Base-by-base conservation (phyloP, 2,113 vertebrate genomes). In the Tenebrosternarchus preto region DNA sequence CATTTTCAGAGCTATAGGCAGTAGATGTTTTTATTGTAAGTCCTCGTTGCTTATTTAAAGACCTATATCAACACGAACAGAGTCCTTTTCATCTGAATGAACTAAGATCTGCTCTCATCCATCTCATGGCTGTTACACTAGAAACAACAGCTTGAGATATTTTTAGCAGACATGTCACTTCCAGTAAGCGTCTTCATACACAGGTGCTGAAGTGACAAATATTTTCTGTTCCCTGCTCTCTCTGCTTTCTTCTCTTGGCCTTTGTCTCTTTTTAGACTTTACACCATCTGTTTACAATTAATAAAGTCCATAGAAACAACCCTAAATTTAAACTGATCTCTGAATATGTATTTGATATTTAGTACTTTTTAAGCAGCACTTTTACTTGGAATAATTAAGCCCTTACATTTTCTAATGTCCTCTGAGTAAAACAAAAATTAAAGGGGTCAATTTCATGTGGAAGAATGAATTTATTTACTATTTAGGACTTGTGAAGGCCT, bases 201-300 rank as follows among this genome's bases (percentile, higher is more conserved):
- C 66, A 82, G 74, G 84, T 82, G 77, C 80, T 60, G 76, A 57
- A 70, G 69, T 74, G 69, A 81, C 75, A 85, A 76, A 76, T 16
- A 19, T 15, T 12, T 72, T 72, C 36, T 76, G 29, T 76, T 56
- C 53, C 19, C 24, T 63, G 50, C n/a, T 56, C 8, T 50, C 56
- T 25, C 24, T 63, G 50, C n/a, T 56, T 8, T 50, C 56, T 25
- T 60, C 15, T n/a, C 36, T 39, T 15, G 68, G 55, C 15, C 73
- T 79, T 67, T 55, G 73, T 86, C 46, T 56, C 56, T 60, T 46
- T 80, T 76, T 57, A 68, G 6, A 75, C n/a, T 31, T 22, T 60
- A 25, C 11, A 22, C 53, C 36, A 56, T 69, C 50, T 80, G 39
- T 75, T 31, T 39, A 69, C 36, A 78, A 5, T 20, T 33, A 22